Base-by-base conservation (phyloP, 2,888 invertebrate genomes). In the Apamea anceps region DNA sequence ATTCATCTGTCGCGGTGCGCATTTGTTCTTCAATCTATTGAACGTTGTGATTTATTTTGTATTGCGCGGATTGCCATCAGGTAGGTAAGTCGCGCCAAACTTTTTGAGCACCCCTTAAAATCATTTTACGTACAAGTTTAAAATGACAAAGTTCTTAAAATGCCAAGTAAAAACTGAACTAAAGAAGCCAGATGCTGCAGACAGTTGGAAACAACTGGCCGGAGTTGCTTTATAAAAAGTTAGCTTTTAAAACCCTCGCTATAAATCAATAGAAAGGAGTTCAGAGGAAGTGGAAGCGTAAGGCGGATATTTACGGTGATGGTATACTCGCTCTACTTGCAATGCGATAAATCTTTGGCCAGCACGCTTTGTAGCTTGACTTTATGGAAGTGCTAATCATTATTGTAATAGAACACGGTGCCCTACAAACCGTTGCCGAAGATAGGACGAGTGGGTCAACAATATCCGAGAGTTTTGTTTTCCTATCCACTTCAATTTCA, bases 191-290 rank as follows among this genome's bases (percentile, higher is more conserved):
- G 96, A 96, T 96, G 96, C 93, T 94, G 93, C 94, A 93, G 95
- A 95, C 96, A 96, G 96, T 96, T 96, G 94, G 94, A 92, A 96
- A 96, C 96, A 96, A 96, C 95, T 95, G 95, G 95, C 91, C 91
- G 90, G 91, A 93, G 94, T 94, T 93, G 94, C 93, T 95, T 94
- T 95, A 94, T 95, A 96, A 96, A 96, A 96, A 96, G 95, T 95
- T 95, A 92, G 94, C 95, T 95, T 96, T 96, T 96, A 96, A 96
- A 96, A 94, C 94, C 91, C 91, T 88, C 87, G 94, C 93, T 93
- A 95, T 96, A 96, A 96, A 96, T 96, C 96, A 96, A 96, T 96
- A 95, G 95, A 92, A 92, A 92, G 91, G 91, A 95, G 94, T 94
- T 93, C 93, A 92, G 92, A 94, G 95, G 95, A 95, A 95, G 94